Evolutionary conservation across 2,797 vertebrate genomes (phyloP), one percentile per base, ranked within the genome.

Genomic region (Paguma larvata): DNA sequence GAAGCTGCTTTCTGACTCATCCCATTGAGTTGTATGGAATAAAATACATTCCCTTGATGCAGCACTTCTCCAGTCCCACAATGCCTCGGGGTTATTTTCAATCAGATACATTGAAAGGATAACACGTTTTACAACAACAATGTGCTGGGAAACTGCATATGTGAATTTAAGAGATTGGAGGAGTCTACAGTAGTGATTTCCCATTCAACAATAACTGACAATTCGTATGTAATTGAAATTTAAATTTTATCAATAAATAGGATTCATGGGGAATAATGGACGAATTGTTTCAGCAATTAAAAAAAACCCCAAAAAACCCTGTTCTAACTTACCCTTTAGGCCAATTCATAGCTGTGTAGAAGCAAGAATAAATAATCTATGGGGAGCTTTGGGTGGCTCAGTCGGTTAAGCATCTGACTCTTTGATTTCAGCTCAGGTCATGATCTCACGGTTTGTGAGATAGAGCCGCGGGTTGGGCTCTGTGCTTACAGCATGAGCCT

Each of bases 171-270:
- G 41, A 93, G 41, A 30, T 3, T 48, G 13, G 27, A 82, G 6
- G 16, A 72, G 25, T 80, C 63, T 65, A 38, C 23, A 27, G n/a
- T 23, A 83, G 32, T 56, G 21, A 59, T 53, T 92, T 89, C 48
- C 23, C 62, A 38, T 75, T 94, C 9, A 85, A 92, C 59, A 94
- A 46, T 62, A 85, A 68, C 32, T 70, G 38, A 67, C 14, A n/a
- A 85, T 80, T 85, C 23, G 65, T 70, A 62, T 34, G 30, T 85
- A 85, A 93, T 48, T 79, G 19, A 89, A 23, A 91, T 68, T 96
- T 41, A 86, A 91, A 56, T 83, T 87, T 94, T 70, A 92, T 84
- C 44, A 87, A 16, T 78, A 90, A 19, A 80, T 32, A 34, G 11
- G 30, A 84, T 78, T 87, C 48, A 51, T 65, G 21, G 18, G 11